These are phyloP conservation scores for Lochmaea capreae DNA, from an alignment of 2,888 invertebrate genomes.

Conservation along the genomic window DNA sequence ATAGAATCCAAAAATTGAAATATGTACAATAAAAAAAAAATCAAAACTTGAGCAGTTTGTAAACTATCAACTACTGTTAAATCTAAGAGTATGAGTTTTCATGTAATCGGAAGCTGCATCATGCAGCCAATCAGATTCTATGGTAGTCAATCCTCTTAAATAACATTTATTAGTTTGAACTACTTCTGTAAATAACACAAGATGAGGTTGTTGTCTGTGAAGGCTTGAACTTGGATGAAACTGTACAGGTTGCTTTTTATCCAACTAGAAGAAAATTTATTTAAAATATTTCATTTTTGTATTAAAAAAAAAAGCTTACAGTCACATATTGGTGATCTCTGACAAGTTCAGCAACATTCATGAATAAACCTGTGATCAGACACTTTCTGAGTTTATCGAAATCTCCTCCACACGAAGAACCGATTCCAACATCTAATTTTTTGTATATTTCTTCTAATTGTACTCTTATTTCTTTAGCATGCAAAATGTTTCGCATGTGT, in stretches of 20 bases:
- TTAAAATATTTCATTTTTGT: neutral
- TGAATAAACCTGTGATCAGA: slow-evolving; percentile 83
- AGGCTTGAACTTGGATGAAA: slow-evolving; percentile 89
- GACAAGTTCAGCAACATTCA: slow-evolving; percentile 86
- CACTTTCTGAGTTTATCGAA: slow-evolving; percentile 80
- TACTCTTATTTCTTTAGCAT: slow-evolving; percentile 82
- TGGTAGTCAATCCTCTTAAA: slow-evolving; percentile 80
- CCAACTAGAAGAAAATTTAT: slow-evolving; percentile 63
- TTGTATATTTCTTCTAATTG: slow-evolving; percentile 79
- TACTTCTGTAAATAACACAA: slow-evolving; percentile 86
- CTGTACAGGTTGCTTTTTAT: slow-evolving; percentile 75
- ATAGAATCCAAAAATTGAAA: too few species aligned
- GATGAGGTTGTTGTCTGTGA: slow-evolving; percentile 77
- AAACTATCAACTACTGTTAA: slow-evolving; percentile 40
- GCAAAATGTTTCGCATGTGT: slow-evolving; percentile 83
- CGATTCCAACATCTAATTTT: slow-evolving; percentile 69
- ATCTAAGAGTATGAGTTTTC: slow-evolving; percentile 56
- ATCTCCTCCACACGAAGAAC: slow-evolving; percentile 74
- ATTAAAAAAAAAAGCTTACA: slow-evolving; percentile 63
- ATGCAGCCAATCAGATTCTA: slow-evolving; percentile 84
- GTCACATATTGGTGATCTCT: slow-evolving; percentile 78
- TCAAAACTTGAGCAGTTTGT: neutral
- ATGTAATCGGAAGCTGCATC: slow-evolving; percentile 69
- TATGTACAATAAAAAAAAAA: neutral
- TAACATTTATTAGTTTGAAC: slow-evolving; percentile 87